phyloP scores from a whole-genome alignment of 2,113 vertebrate species.

The Thunnus maccoyii region DNA sequence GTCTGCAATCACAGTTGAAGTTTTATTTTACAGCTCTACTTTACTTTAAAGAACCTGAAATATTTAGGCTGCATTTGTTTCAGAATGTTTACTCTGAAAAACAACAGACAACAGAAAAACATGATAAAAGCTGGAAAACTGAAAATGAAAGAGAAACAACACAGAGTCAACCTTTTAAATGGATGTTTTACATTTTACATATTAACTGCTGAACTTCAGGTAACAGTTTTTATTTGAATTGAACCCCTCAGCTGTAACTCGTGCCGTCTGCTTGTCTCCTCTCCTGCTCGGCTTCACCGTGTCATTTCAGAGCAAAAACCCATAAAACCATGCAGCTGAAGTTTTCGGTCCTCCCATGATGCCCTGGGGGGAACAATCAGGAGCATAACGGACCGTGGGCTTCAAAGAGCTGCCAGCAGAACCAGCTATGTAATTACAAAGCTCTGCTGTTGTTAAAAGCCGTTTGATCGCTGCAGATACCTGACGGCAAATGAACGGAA shows the following conservation, averaged over 20 bases:
- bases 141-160: too few relatives aligned
- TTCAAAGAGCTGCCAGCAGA: slow-evolving; percentile 44
- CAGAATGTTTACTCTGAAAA: too few relatives aligned
- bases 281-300: background rate
- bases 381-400: background rate
- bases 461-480: slow-evolving; percentile 30
- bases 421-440: slow-evolving; percentile 41
- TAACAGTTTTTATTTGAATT: too few relatives aligned
- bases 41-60: too few relatives aligned
- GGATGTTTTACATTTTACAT: too few relatives aligned
- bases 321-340: slow-evolving; percentile 24
- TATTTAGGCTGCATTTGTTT: too few relatives aligned
- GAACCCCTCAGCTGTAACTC: background rate
- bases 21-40: too few relatives aligned
- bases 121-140: too few relatives aligned
- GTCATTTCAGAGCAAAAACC: slow-evolving; percentile 26
- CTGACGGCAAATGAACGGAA: background rate
- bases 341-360: slow-evolving; percentile 24
- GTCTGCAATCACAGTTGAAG: too few relatives aligned
- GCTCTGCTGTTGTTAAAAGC: slow-evolving; percentile 13
- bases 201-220: too few relatives aligned
- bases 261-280: background rate
- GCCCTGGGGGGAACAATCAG: slow-evolving; percentile 20
- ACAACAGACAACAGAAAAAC: too few relatives aligned
- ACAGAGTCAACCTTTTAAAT: too few relatives aligned